Base-by-base conservation (phyloP, 1,140 invertebrate species). In the Cydia amplana region DNA sequence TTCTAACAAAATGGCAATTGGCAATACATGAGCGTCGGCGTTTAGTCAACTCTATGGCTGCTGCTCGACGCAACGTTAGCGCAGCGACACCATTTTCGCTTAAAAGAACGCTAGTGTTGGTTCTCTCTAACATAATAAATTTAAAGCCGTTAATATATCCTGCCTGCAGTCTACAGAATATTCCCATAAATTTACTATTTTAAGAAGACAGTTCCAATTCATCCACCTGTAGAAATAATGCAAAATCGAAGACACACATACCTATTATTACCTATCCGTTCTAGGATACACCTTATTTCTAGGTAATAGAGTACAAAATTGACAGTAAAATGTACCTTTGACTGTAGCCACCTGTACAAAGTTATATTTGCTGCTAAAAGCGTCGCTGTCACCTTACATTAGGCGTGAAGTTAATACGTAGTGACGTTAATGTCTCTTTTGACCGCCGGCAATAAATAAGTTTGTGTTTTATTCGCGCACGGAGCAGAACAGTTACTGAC, bases 381-480 rank as follows among this genome's bases (percentile, higher is more conserved):
- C 32, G 32, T 70, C 65, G 65, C 65, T 36, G 32, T 40, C 32
- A 14, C n/a, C 36, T 70, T 18, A n/a, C 6, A 36, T 18, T 70
- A 36, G 65, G n/a, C 28, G 65, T 12, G 32, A 70, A 70, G 28
- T 70, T 70, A 36, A 36, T 70, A 70, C 9, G 65, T 20, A 18
- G 32, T 36, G 28, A 36, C 32, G 65, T 70, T 70, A 70, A 36
- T 70, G 28, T 40, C 65, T 36, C 32, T 70, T 70, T 70, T 70
- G 65, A 10, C 65, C 65, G 32, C 7, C 32, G 14, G 65, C 28
- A 60, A 12, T 23, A 70, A 36, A 36, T 70, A 70, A 70, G 65
- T 70, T 70, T 70, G 65, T 36, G 65, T 18, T 36, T 36, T 70
- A 70, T 70, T 70, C n/a, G 65, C 28, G 65, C 32, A 18, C 65